These are phyloP conservation scores for Lamprologus ornatipinnis DNA, from an alignment of 2,113 vertebrate genomes.

Conservation along the genomic window DNA sequence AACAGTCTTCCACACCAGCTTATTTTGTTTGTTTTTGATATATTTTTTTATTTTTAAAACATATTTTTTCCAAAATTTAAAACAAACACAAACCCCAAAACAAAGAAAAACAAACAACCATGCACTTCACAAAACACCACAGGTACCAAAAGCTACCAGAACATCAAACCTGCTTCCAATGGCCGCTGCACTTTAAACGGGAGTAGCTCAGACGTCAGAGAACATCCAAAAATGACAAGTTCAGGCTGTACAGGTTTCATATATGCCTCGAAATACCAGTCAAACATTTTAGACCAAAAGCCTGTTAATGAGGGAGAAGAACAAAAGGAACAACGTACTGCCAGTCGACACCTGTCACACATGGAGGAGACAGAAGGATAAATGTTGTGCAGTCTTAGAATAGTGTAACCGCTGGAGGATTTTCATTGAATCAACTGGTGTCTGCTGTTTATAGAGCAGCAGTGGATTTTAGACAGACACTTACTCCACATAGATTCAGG, in stretches of 20 bases:
- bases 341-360: not conserved
- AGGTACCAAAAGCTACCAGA: not conserved
- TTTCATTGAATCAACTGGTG: not conserved
- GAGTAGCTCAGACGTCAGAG: not conserved
- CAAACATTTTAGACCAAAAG: not conserved
- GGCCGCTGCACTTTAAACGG: not conserved
- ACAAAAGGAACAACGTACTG: not conserved
- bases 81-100: too few relatives aligned
- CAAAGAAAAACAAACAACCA: too few relatives aligned
- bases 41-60: too few relatives aligned
- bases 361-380: rapidly evolving
- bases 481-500: too few relatives aligned
- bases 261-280: not conserved
- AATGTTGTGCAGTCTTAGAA: not conserved
- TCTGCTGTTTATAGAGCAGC: not conserved
- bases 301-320: not conserved
- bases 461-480: not conserved
- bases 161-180: not conserved
- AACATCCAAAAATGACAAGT: not conserved
- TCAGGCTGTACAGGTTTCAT: not conserved
- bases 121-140: not conserved
- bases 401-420: not conserved
- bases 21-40: too few relatives aligned
- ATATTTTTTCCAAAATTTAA: too few relatives aligned
- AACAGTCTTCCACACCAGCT: too few relatives aligned